phyloP scores from a whole-genome alignment of 1,140 invertebrate species.

The Microvelia longipes region DNA sequence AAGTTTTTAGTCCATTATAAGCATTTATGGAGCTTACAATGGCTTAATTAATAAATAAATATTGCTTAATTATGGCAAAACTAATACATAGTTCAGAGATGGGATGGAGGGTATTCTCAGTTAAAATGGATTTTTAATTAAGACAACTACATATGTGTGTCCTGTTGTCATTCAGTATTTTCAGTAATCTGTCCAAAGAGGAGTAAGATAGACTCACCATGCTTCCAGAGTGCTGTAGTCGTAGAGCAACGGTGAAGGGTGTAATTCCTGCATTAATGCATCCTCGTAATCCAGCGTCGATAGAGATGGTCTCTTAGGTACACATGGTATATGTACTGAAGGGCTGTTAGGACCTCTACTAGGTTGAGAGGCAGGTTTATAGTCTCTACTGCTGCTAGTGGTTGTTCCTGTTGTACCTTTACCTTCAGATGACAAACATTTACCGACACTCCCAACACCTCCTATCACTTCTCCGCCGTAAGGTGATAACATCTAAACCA shows the following conservation, averaged over 20 bases:
- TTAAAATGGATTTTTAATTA: too few relatives aligned
- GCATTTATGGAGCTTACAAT: too few relatives aligned
- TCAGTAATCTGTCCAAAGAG: too few relatives aligned
- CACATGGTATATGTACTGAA: slow-evolving; percentile 18
- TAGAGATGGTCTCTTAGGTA: slow-evolving; percentile 52
- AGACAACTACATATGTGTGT: too few relatives aligned
- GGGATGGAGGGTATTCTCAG: too few relatives aligned
- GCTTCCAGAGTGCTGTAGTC: slow-evolving; percentile 70
- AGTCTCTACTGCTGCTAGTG: slow-evolving; percentile 19
- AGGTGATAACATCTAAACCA: slow-evolving; percentile 29
- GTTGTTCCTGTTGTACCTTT: slow-evolving; percentile 18
- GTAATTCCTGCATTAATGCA: slow-evolving; percentile 57
- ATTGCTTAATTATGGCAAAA: too few relatives aligned
- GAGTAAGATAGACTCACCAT: too few relatives aligned
- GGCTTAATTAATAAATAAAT: too few relatives aligned
- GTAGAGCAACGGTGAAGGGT: slow-evolving; percentile 65
- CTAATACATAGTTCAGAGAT: too few relatives aligned
- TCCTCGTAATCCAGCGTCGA: slow-evolving; percentile 54
- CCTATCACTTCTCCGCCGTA: slow-evolving; percentile 16
- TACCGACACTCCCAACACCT: slow-evolving; percentile 15
- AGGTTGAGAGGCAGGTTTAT: slow-evolving; percentile 16
- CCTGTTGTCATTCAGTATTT: too few relatives aligned
- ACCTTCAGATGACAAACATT: background rate
- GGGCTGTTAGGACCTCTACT: too few relatives aligned
- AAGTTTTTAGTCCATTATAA: too few relatives aligned